Conservation (phyloP, 1,140 invertebrate species). For the Nasonia longicornis region DNA sequence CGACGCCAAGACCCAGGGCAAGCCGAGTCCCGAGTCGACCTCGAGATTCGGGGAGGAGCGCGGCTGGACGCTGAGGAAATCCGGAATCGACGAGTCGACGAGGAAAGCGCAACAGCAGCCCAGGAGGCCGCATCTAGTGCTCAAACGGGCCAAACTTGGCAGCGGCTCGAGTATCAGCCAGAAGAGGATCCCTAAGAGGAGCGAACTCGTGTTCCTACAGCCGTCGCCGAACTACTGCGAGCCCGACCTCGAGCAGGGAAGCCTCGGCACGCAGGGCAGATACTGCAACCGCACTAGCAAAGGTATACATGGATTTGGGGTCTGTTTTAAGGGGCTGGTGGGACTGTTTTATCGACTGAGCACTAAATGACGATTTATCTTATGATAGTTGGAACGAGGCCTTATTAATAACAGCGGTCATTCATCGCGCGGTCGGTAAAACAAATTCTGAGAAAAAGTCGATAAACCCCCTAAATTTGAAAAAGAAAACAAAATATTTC, state of each 20-base stretch:
- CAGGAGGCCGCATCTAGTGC: conserved; percentile 65
- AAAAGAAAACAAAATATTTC: too few relatives aligned
- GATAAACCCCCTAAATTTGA: too few relatives aligned
- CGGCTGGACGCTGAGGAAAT: conserved; percentile 55
- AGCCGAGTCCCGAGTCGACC: conserved; percentile 44
- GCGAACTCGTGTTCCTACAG: conserved; percentile 90
- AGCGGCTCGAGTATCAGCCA: conserved; percentile 53
- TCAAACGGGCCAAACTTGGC: conserved; percentile 67
- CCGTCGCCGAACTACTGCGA: conserved; percentile 94
- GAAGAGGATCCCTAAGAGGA: conserved; percentile 75
- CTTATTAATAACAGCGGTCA: too few relatives aligned
- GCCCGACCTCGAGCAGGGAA: conserved; percentile 78
- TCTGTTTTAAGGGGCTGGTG: background rate
- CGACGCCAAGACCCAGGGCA: conserved; percentile 64
- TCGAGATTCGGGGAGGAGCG: conserved; percentile 56
- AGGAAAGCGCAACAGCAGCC: conserved; percentile 43
- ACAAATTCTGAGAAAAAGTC: too few relatives aligned
- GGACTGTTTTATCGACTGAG: background rate
- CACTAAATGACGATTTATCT: too few relatives aligned
- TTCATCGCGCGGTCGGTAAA: too few relatives aligned
- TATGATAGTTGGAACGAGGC: too few relatives aligned
- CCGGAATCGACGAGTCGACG: background rate
- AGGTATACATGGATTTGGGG: conserved; percentile 67
- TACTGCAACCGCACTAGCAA: conserved; percentile 86
- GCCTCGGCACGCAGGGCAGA: conserved; percentile 87